Evolutionary conservation across 2,113 vertebrate genomes (phyloP).

Genomic region (Lagopus muta): DNA sequence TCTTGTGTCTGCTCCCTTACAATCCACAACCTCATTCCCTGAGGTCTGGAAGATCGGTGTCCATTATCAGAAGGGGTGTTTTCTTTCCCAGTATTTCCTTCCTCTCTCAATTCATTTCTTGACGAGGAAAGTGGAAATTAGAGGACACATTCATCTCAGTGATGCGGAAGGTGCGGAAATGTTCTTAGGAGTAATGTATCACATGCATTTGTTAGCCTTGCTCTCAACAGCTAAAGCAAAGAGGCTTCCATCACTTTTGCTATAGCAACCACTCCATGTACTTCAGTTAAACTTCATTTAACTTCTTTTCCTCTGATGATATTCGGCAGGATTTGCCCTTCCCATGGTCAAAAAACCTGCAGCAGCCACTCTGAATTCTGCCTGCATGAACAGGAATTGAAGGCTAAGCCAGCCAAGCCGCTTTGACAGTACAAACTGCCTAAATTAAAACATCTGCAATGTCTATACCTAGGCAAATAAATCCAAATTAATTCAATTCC

Average conservation of each 20-base stretch:
- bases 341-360: not conserved
- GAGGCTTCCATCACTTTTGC: conserved; percentile 43
- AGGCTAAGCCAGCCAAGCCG: not conserved
- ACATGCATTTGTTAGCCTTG: not conserved
- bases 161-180: not conserved
- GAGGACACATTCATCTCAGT: not conserved
- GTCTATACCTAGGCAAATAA: conserved; percentile 56
- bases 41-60: not conserved
- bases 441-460: conserved; percentile 53
- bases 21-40: not conserved
- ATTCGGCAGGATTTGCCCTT: conserved; percentile 38
- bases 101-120: not conserved
- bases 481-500: conserved; percentile 47
- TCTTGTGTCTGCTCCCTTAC: not conserved
- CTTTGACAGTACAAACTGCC: conserved; percentile 21
- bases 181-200: not conserved
- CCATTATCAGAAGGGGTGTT: not conserved
- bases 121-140: conserved; percentile 1
- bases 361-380: conserved; percentile 10
- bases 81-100: not conserved
- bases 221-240: conserved; percentile 2
- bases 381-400: not conserved
- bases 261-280: conserved; percentile 37
- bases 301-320: conserved; percentile 9
- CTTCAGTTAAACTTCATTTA: conserved; percentile 35